Evolutionary conservation across 2,888 invertebrate genomes (phyloP).

Genomic region (Geotrupes spiniger): DNA sequence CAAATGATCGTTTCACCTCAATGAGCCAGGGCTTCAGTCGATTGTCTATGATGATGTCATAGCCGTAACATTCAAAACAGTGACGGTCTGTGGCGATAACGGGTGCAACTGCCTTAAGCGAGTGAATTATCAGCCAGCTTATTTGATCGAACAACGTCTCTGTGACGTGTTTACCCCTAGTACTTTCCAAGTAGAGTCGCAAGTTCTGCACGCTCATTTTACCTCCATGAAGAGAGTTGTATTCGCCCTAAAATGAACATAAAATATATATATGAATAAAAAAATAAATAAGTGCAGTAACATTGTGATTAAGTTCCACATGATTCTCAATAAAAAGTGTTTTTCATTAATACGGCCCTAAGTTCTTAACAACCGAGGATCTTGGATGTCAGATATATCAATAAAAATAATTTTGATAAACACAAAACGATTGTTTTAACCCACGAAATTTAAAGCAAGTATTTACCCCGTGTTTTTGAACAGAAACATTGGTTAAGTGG

Average conservation of each 20-base stretch:
- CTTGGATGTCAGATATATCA: too few species aligned
- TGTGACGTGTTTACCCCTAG: conserved; percentile 82
- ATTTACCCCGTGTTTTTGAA: conserved; percentile 92
- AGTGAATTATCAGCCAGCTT: conserved; percentile 88
- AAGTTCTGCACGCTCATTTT: conserved; percentile 93
- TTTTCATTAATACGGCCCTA: too few species aligned
- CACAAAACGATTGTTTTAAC: not conserved
- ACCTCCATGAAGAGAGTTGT: conserved; percentile 91
- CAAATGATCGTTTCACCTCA: too few species aligned
- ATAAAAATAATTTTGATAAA: not conserved
- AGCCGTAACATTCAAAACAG: conserved; percentile 93
- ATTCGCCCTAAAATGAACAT: conserved; percentile 72
- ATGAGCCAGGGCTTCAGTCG: conserved; percentile 92
- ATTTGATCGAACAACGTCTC: conserved; percentile 87
- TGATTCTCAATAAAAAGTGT: too few species aligned
- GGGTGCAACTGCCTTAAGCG: conserved; percentile 87
- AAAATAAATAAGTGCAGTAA: too few species aligned
- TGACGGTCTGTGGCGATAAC: conserved; percentile 92
- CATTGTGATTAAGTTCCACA: too few species aligned
- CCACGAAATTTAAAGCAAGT: conserved; percentile 3
- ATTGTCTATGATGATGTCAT: conserved; percentile 94
- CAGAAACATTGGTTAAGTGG: conserved; percentile 94
- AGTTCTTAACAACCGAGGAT: too few species aligned
- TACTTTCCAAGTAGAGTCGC: conserved; percentile 85
- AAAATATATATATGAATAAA: too few species aligned